Evolutionary conservation across 2,888 invertebrate species (phyloP), one percentile per base, ranked within the genome.

Genomic region (Oxyteleia sp.): DNA sequence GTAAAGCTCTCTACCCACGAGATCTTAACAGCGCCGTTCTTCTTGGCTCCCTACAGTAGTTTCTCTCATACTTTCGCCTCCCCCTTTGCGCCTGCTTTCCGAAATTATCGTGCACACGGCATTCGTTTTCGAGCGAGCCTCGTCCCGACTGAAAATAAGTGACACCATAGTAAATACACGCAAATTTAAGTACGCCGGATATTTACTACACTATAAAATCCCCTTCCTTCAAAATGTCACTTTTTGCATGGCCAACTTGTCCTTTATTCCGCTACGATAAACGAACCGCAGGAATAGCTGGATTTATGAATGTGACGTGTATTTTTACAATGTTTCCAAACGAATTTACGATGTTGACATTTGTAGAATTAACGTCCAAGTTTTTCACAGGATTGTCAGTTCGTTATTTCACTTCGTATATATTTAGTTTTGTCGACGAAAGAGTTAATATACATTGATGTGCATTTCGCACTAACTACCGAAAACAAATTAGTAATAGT

Each of bases 241-340:
- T 82, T 82, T 82, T 82, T 82, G 75, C 68, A 57, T 49, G 20
- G 45, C 64, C 41, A 82, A 82, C 82, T 82, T 82, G 82, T 82
- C 82, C 69, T 75, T 82, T 82, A 69, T 75, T 82, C 82, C 75
- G 69, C 47, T 41, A 71, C 82, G 82, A 75, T 82, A 75, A 82
- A 75, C 69, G 75, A 69, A 75, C 82, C 75, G 75, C 75, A 41
- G 61, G 69, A 82, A 75, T 69, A 71, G 41, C 61, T 49, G 64
- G 75, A 69, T 69, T 69, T 75, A 75, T 76, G 75, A 75, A 75
- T 75, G 75, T 75, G 43, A 69, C 63, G 49, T 18, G 64, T 71
- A 75, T 71, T 82, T 82, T 82, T 82, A 82, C 75, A 82, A 75
- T 75, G 75, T 82, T 75, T 71, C 64, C 66, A 20, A 72, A 35